These are phyloP conservation scores for Scolanthus callimorphus DNA, from an alignment of 92 coral and sea anemone genomes.

Conservation along the genomic window DNA sequence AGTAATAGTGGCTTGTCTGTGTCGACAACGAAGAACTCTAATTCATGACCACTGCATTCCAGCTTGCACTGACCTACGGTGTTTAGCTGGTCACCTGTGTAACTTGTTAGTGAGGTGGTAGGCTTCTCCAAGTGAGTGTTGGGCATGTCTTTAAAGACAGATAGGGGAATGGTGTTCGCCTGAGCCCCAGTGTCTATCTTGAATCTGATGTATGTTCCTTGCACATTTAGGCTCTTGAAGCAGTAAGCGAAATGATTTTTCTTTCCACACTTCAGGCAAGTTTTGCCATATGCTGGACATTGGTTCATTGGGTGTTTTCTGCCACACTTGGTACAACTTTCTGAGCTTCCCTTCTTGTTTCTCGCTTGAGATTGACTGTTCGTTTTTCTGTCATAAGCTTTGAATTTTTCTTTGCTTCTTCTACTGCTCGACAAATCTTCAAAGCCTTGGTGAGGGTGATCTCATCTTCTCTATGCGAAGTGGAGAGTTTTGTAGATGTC, in stretches of 20 bases:
- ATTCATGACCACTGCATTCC: slow-evolving; percentile 5
- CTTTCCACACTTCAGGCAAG: slow-evolving; percentile 52
- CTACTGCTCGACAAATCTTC: slow-evolving; percentile 8
- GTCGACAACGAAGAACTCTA: slow-evolving; percentile 24
- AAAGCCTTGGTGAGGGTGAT: slow-evolving; percentile 7
- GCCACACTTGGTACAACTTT: background rate
- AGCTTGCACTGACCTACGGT: slow-evolving; percentile 18
- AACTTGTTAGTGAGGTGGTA: slow-evolving; percentile 11
- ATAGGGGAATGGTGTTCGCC: slow-evolving; percentile 31
- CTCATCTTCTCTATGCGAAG: slow-evolving; percentile 16
- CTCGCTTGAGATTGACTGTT: background rate
- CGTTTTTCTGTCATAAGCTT: slow-evolving; percentile 12
- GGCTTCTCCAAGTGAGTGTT: slow-evolving; percentile 8
- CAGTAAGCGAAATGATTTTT: slow-evolving; percentile 18
- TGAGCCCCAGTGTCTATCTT: slow-evolving; percentile 36
- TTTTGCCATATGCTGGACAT: slow-evolving; percentile 22
- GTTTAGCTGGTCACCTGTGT: slow-evolving; percentile 19
- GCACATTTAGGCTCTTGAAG: slow-evolving; percentile 8
- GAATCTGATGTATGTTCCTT: slow-evolving; percentile 16
- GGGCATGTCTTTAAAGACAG: slow-evolving; percentile 15
- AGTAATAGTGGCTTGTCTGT: slow-evolving; percentile 23
- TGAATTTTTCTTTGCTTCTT: slow-evolving; percentile 9
- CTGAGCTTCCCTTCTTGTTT: background rate
- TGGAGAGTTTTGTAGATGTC: slow-evolving; percentile 23
- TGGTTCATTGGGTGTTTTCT: background rate